Evolutionary conservation across 2,888 invertebrate species (phyloP), one percentile per base, ranked within the genome.

Genomic region (Spodoptera exigua): DNA sequence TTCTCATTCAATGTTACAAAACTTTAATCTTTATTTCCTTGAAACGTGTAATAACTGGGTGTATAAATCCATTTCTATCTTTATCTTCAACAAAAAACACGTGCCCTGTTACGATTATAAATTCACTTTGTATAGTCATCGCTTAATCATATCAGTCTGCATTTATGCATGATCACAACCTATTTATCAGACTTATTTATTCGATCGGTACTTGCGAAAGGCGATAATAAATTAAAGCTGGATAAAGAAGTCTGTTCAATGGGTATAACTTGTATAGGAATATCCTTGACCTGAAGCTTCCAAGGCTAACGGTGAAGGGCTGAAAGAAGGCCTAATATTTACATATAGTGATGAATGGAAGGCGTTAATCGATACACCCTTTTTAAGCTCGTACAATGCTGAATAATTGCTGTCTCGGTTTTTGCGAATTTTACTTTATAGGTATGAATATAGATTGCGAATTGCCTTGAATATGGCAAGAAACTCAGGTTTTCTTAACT

Each of bases 221-320:
- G 39, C 16, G 37, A 44, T 61, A 57, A 55, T 74, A 74, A 69
- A 69, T 74, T 60, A 74, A 60, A 13, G 10, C 47, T 12, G 39
- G 69, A 55, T 69, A 69, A 52, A 68, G 43, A 55, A 45, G 18
- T 37, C 35, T 41, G 17, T 40, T 52, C 44, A 21, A 49, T 56
- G 13, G 52, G 45, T 58, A 18, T 53, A 46, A 52, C 60, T 67
- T 48, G 59, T 54, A 39, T 60, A 74, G 60, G 61, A 36, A 48
- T 51, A 62, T 67, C 72, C 79, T 75, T 78, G 78, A 78, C 78
- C 68, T 59, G 39, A 11, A 51, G 57, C 34, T n/a, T 13, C 32
- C 61, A 71, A 76, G 76, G 78, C 62, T 58, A 61, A 55, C 49
- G 17, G 54, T 36, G 61, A 54, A 48, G 58, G 44, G 48, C 54